Conservation (phyloP, 1,140 invertebrate species). For the Phthorimaea operculella region DNA sequence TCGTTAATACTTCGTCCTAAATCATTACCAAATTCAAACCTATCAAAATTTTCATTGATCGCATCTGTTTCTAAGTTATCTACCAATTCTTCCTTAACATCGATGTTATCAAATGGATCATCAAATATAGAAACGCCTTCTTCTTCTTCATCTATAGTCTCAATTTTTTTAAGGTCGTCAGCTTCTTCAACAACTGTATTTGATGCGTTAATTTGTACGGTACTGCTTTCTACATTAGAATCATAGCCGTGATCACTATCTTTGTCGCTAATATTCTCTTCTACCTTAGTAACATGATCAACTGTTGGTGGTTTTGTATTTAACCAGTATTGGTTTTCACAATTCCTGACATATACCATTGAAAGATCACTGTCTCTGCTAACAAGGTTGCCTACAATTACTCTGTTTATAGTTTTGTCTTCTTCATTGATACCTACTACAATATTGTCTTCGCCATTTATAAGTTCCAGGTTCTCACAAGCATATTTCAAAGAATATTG, state of each 20-base stretch:
- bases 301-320: slow-evolving; percentile 36
- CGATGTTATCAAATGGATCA: slow-evolving; percentile 20
- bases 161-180: slow-evolving; percentile 11
- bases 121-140: slow-evolving; percentile 40
- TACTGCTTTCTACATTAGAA: slow-evolving; percentile 19
- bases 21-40: slow-evolving; percentile 1
- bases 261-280: slow-evolving; percentile 20
- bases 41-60: slow-evolving; percentile 9
- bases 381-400: slow-evolving; percentile 24
- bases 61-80: background rate
- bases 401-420: slow-evolving; percentile 29
- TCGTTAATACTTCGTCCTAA: background rate
- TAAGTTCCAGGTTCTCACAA: slow-evolving; percentile 24
- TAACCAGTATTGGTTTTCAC: slow-evolving; percentile 53
- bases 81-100: background rate
- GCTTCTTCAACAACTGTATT: slow-evolving; percentile 6
- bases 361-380: slow-evolving; percentile 11
- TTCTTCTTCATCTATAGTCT: slow-evolving; percentile 20
- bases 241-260: slow-evolving; percentile 36
- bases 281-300: slow-evolving; percentile 32
- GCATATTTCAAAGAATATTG: slow-evolving; percentile 53
- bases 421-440: slow-evolving; percentile 32
- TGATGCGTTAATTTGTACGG: slow-evolving; percentile 5
- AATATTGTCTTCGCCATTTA: slow-evolving; percentile 22
- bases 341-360: slow-evolving; percentile 49